phyloP scores from a whole-genome alignment of 2,113 vertebrate species.

The Gadus chalcogrammus region DNA sequence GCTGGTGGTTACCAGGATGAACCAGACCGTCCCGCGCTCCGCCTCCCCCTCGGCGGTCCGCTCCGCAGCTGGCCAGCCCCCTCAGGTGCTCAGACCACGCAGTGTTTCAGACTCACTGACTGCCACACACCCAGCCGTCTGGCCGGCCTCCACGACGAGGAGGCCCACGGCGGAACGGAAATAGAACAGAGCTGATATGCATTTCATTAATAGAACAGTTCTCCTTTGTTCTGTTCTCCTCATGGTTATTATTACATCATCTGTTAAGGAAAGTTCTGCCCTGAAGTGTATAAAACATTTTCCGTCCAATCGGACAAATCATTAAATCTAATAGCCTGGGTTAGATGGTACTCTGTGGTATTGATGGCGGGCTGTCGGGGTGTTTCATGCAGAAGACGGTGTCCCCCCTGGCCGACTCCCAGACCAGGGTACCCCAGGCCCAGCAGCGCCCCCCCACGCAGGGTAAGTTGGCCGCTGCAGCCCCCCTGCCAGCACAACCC shows the following conservation, averaged over 20 bases:
- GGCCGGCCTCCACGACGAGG: neutral
- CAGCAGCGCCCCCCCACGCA: constrained; percentile 83
- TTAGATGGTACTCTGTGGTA: neutral
- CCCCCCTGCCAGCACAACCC: no score
- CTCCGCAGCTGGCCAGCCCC: constrained; percentile 55
- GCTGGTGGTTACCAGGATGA: constrained; percentile 82
- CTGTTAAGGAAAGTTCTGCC: no score
- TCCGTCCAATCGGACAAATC: no score
- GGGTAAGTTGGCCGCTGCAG: constrained; percentile 62
- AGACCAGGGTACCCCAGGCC: constrained; percentile 61
- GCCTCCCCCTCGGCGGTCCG: constrained; percentile 73
- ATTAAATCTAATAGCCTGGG: no score
- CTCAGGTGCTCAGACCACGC: constrained; percentile 62
- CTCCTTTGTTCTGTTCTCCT: neutral
- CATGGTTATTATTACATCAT: neutral
- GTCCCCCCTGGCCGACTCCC: constrained; percentile 68
- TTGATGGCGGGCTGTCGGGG: neutral
- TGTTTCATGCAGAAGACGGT: constrained; percentile 56
- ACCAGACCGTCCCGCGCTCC: constrained; percentile 69
- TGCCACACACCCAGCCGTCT: no score
- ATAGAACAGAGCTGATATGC: neutral
- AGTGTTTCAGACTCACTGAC: no score
- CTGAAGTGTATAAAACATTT: no score
- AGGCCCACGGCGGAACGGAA: neutral
- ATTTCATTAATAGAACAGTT: neutral